These are phyloP conservation scores for Hemichromis elongatus DNA, from an alignment of 2,113 vertebrate species.

Conservation along the genomic window DNA sequence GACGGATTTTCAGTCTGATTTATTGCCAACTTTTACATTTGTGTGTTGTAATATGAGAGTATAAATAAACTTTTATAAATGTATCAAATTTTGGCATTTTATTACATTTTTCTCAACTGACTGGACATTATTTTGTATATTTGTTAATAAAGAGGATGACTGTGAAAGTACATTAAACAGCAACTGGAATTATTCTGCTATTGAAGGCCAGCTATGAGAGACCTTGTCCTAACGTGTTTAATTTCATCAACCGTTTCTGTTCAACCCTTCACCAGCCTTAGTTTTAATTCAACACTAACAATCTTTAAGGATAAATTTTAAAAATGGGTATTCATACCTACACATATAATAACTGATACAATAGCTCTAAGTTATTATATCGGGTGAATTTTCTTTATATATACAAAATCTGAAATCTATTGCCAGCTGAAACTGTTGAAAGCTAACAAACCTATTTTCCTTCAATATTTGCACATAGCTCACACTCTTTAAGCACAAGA, in stretches of 20 bases:
- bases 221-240: neutral
- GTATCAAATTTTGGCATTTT: neutral
- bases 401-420: neutral
- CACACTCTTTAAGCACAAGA: no score
- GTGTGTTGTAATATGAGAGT: constrained; percentile 5
- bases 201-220: neutral
- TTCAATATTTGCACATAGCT: neutral
- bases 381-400: neutral
- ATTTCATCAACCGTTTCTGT: neutral
- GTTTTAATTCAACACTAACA: no score
- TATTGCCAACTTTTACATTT: neutral
- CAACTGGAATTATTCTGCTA: neutral
- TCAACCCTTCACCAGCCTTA: neutral
- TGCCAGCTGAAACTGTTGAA: neutral
- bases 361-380: neutral
- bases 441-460: neutral
- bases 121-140: neutral
- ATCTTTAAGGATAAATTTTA: neutral
- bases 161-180: neutral
- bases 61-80: constrained; percentile 25
- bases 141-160: neutral
- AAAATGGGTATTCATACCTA: neutral
- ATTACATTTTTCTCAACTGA: neutral
- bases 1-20: neutral
- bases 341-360: neutral